phyloP scores from a whole-genome alignment of 2,113 vertebrate genomes.

The Passer montanus region DNA sequence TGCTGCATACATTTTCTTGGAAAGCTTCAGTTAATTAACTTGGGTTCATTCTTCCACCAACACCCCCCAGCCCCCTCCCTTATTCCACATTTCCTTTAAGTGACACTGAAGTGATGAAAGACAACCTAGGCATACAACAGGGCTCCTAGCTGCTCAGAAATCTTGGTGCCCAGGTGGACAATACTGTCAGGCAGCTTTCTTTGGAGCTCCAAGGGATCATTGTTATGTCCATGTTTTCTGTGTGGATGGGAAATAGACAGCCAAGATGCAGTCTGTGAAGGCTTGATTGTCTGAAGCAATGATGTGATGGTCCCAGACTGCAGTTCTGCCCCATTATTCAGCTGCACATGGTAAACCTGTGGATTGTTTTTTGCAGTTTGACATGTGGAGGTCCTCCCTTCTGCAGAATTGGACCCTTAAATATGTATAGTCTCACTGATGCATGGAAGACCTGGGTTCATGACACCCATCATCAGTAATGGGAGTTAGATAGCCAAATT shows the following conservation, averaged over 20 bases:
- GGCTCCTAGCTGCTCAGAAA: background rate
- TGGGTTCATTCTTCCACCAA: background rate
- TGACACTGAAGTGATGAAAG: background rate
- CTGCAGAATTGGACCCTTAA: background rate
- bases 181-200: background rate
- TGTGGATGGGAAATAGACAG: background rate
- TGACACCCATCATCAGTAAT: constrained; percentile 58
- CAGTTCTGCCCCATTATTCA: background rate
- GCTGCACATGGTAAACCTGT: background rate
- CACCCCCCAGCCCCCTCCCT: rapidly evolving
- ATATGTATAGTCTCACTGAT: constrained; percentile 4
- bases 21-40: background rate
- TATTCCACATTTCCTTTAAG: background rate
- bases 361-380: background rate
- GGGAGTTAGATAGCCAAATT: constrained; percentile 58
- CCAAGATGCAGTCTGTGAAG: background rate
- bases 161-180: background rate
- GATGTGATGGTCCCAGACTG: background rate
- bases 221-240: background rate
- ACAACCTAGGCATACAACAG: background rate
- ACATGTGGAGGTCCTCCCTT: background rate
- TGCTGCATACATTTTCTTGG: background rate
- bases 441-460: constrained; percentile 20
- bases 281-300: background rate
- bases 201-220: background rate